A percentile compares a stretch with the other conserved stretches of the same genome.
phyloP scores from a whole-genome alignment of 2,113 vertebrate genomes.

The Puffinus mauretanicus region DNA sequence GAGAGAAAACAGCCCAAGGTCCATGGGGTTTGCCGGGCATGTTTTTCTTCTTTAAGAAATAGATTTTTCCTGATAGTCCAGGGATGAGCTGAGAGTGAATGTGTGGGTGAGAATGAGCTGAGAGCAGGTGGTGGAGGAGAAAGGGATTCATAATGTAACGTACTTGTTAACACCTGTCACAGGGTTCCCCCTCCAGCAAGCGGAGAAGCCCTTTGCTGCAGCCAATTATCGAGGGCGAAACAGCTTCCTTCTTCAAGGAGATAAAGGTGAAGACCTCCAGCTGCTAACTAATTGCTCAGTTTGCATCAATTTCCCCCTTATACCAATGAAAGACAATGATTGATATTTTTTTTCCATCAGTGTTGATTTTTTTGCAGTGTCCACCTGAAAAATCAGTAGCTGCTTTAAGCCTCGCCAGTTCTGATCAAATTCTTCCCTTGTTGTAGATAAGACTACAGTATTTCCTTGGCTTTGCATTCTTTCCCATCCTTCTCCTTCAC shows the following conservation, averaged over 20 bases:
- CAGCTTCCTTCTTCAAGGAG: constrained; percentile 98
- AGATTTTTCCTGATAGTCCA: not conserved
- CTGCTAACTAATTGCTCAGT: constrained; percentile 72
- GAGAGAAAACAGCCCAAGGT: not conserved
- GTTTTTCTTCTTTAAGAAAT: not conserved
- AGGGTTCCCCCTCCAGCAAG: constrained; percentile 99
- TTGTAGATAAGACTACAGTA: not conserved
- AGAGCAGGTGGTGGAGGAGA: constrained; percentile 37
- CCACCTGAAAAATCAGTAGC: constrained; percentile 64
- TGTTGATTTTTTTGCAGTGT: constrained; percentile 68
- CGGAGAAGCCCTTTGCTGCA: constrained; percentile 97
- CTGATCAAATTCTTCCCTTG: not conserved
- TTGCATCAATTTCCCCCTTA: constrained; percentile 36
- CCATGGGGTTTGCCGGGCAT: not conserved
- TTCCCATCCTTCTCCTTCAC: not conserved
- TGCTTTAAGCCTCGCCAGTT: constrained; percentile 25
- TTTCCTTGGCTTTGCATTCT: constrained; percentile 33
- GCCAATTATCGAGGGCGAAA: constrained; percentile 99
- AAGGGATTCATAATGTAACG: constrained; percentile 73
- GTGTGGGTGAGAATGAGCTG: constrained; percentile 51
- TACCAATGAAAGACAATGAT: constrained; percentile 13
- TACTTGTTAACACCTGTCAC: constrained; percentile 83
- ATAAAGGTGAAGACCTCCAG: constrained; percentile 89
- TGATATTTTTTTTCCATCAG: not conserved
- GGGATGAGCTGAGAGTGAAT: not conserved